These are phyloP conservation scores for Tetrax tetrax DNA, from an alignment of 2,113 vertebrate genomes.

Conservation along the genomic window DNA sequence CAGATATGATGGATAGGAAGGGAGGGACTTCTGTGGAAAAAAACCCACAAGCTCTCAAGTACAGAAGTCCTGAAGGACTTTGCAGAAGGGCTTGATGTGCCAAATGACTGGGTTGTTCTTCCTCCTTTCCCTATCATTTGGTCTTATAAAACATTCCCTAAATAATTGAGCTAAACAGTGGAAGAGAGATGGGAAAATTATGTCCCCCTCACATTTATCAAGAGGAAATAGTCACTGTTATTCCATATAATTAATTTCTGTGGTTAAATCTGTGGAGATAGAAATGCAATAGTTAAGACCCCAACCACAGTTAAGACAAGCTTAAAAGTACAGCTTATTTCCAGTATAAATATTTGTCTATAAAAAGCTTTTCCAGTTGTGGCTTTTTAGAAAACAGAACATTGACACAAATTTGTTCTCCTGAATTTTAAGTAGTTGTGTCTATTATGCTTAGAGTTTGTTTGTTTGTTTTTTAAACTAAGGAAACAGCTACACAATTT, in stretches of 20 bases:
- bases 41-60: background rate
- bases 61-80: background rate
- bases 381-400: background rate
- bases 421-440: background rate
- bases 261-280: background rate
- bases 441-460: background rate
- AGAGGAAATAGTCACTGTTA: background rate
- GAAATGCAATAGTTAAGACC: background rate
- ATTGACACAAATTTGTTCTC: background rate
- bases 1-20: background rate
- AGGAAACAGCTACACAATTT: background rate
- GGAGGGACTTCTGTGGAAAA: background rate
- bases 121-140: background rate
- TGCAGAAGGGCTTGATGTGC: background rate
- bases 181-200: background rate
- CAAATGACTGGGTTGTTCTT: background rate
- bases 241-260: background rate
- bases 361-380: background rate
- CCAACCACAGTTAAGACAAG: background rate
- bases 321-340: background rate
- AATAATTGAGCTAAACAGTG: background rate
- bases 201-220: background rate
- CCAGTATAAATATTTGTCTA: background rate
- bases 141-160: background rate
- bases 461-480: background rate